phyloP scores from a whole-genome alignment of 2,113 vertebrate genomes.

The Ivindomyrus marchei region DNA sequence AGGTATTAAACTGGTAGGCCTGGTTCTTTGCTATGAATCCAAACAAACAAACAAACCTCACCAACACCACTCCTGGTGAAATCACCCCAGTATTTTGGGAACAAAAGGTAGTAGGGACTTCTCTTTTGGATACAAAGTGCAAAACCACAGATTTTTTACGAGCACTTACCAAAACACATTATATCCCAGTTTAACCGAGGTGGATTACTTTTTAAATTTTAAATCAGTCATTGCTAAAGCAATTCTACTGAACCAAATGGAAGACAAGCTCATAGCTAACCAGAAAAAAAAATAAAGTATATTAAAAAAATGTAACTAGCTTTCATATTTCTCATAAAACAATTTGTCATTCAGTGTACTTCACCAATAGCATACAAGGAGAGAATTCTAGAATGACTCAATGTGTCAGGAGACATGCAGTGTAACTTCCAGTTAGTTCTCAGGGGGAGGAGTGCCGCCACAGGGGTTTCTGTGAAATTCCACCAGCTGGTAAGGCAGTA shows the following conservation, averaged over 20 bases:
- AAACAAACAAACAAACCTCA: background rate
- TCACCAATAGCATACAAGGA: background rate
- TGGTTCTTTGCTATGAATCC: background rate
- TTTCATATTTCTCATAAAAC: background rate
- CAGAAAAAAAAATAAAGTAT: too few relatives aligned
- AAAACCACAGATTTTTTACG: background rate
- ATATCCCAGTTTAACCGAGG: background rate
- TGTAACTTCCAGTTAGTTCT: background rate
- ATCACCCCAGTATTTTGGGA: background rate
- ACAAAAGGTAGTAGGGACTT: background rate
- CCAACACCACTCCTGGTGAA: background rate
- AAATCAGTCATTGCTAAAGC: background rate
- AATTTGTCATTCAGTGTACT: background rate
- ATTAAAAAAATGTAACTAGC: background rate
- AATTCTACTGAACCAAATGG: background rate
- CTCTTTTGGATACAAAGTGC: background rate
- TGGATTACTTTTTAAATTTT: background rate
- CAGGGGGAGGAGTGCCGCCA: background rate
- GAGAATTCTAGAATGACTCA: background rate
- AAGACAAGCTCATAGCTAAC: background rate
- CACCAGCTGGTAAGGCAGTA: background rate
- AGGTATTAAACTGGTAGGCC: background rate
- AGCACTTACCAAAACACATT: background rate
- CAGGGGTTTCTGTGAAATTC: slow-evolving; percentile 6
- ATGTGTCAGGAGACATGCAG: background rate